Conservation (phyloP, 2,797 vertebrate genomes). For the Falco berigora region DNA sequence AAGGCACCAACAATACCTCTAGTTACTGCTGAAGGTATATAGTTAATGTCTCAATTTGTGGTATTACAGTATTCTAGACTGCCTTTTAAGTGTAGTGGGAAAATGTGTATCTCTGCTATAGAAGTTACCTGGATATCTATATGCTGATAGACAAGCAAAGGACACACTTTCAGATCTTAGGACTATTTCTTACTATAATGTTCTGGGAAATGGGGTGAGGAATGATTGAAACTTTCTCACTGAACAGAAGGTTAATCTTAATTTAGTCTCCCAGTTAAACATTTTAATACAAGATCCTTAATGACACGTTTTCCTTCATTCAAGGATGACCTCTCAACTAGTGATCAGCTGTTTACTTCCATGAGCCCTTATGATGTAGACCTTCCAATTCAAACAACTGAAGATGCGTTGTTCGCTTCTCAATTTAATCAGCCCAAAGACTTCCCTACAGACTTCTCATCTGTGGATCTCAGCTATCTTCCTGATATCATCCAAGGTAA, state of each 20-base stretch:
- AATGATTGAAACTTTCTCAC: accelerated
- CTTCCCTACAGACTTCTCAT: conserved; percentile 68
- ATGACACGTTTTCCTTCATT: neutral
- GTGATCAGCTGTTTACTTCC: conserved; percentile 51
- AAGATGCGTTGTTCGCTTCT: conserved; percentile 32
- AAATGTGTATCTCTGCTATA: accelerated
- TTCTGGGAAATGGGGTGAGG: accelerated
- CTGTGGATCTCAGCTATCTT: conserved; percentile 89
- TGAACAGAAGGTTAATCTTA: neutral
- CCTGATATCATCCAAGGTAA: conserved; percentile 80
- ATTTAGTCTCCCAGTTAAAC: neutral
- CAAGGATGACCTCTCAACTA: conserved; percentile 63
- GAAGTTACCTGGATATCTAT: neutral
- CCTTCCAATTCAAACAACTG: conserved; percentile 63
- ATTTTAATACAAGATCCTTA: neutral
- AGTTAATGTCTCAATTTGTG: neutral
- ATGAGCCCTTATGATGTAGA: conserved; percentile 70
- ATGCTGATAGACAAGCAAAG: neutral
- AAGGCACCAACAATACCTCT: neutral
- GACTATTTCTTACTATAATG: neutral
- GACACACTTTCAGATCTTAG: accelerated
- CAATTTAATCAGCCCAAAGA: conserved; percentile 59
- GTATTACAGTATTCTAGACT: neutral
- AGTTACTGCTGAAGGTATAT: neutral
- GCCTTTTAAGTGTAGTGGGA: neutral